Conservation (phyloP, 1,140 invertebrate species). For the Nasonia longicornis region DNA sequence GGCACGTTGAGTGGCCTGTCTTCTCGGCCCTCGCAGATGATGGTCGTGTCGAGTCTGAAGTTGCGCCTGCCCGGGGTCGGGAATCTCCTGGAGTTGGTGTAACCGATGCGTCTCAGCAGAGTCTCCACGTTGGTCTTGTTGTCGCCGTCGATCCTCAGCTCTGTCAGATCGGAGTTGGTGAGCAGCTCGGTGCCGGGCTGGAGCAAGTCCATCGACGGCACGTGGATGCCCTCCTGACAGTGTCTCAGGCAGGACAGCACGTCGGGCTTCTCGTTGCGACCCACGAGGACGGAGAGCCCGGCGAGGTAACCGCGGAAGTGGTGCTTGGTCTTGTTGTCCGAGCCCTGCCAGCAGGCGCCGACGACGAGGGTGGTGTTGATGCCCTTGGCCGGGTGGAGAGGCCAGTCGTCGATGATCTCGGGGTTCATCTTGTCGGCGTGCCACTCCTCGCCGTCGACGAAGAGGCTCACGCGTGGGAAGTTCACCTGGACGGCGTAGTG, state of each 20-base stretch:
- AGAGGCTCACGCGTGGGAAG: conserved; percentile 89
- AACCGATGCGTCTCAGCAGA: conserved; percentile 88
- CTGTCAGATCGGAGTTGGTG: conserved; percentile 84
- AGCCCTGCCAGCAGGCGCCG: conserved; percentile 98
- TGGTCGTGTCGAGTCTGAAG: conserved; percentile 84
- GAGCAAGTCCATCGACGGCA: conserved; percentile 82
- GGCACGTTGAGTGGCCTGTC: conserved; percentile 70
- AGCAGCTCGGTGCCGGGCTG: conserved; percentile 81
- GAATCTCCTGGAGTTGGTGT: conserved; percentile 89
- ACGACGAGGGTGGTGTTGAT: conserved; percentile 94
- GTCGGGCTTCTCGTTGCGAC: conserved; percentile 82
- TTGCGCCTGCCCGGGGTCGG: conserved; percentile 93
- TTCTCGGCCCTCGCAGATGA: conserved; percentile 73
- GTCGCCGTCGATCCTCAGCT: conserved; percentile 91
- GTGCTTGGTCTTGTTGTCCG: conserved; percentile 88
- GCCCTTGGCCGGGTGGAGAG: conserved; percentile 94
- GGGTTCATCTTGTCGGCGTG: conserved; percentile 85
- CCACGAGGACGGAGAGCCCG: conserved; percentile 85
- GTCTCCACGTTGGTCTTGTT: conserved; percentile 91
- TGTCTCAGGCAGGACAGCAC: conserved; percentile 87
- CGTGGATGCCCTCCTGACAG: conserved; percentile 85
- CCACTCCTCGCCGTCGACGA: conserved; percentile 90
- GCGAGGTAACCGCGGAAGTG: conserved; percentile 90
- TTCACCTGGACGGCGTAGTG: conserved; percentile 95
- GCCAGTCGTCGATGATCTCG: conserved; percentile 99